Conservation (phyloP, 2,888 invertebrate species). For the Tachina fera region DNA sequence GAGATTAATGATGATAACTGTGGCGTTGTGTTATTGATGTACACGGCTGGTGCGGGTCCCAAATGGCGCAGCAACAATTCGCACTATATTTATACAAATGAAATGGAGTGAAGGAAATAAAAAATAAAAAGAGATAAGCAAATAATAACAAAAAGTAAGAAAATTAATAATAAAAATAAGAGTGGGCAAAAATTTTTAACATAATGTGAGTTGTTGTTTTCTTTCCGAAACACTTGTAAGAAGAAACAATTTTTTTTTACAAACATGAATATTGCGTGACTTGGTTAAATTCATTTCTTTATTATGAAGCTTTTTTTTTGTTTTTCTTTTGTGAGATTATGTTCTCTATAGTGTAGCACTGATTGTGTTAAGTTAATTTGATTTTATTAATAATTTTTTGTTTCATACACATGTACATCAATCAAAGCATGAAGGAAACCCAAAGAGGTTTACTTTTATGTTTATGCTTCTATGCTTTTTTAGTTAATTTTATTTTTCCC, state of each 20-base stretch:
- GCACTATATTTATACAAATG: conserved; percentile 75
- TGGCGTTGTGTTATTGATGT: conserved; percentile 68
- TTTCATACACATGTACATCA: background rate
- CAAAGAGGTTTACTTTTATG: background rate
- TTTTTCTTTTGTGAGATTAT: background rate
- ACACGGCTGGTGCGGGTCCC: conserved; percentile 67
- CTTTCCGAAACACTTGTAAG: background rate
- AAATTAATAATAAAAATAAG: conserved; percentile 1
- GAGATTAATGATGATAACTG: conserved; percentile 77
- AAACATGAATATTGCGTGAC: conserved; percentile 58
- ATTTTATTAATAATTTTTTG: background rate
- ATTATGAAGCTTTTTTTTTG: background rate
- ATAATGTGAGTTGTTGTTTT: conserved; percentile 33
- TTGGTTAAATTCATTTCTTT: conserved; percentile 49
- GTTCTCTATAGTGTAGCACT: background rate
- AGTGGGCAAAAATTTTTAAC: conserved; percentile 6
- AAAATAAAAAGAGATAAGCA: conserved; percentile 12
- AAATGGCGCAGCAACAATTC: conserved; percentile 79
- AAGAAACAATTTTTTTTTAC: background rate
- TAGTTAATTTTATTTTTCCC: background rate
- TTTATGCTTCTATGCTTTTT: background rate
- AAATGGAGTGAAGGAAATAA: conserved; percentile 43
- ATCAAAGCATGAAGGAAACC: background rate
- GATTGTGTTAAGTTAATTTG: background rate
- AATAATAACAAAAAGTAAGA: conserved; percentile 8